Evolutionary conservation across 2,113 vertebrate species (phyloP), one percentile per base, ranked within the genome.

Genomic region (Megalops atlanticus): DNA sequence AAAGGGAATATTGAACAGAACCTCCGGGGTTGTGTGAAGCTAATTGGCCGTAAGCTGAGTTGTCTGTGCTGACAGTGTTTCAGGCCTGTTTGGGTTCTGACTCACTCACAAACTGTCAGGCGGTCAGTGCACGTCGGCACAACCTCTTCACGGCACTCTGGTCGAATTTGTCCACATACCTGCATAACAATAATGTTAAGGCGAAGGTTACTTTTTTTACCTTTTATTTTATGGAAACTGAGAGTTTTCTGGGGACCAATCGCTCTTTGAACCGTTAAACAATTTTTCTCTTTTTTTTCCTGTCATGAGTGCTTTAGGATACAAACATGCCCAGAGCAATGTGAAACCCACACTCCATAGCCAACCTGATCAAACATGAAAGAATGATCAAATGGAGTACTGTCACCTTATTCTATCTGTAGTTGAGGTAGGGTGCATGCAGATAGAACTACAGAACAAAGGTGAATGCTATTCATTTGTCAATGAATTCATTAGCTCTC

Each of bases 401-500:
- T 58, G 54, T 24, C 1, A 18, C 21, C 14, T 58, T 24, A 6
- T 24, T 58, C 16, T 58, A 58, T 58, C 54, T 58, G 21, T 18
- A 58, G 24, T 58, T 45, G 14, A 6, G 14, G 43, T 45, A 45
- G 54, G 21, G 15, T 24, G 8, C 24, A 58, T 58, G 5, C 54
- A 58, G 21, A 58, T 35, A 54, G 11, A 79, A 43, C 27, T n/a
- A 70, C n/a, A 43, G 58, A 31, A 21, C 27, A 12, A 27, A 70
- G 58, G 38, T 64, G 38, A 78, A 64, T 41, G 35, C 77, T 12
- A 58, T 77, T 58, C 49, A 77, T 35, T 77, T 18, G 38, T 58
- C 54, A 43, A 79, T 79, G 39, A 71, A 45, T 21, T 71, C n/a
- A 70, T 79, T 79, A 69, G 39, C 40, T 35, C 58, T 52, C 45